Percentiles rank a stretch among this genome's conserved stretches.
Conservation (phyloP, 1,140 invertebrate genomes). For the Oryctes rhinoceros region DNA sequence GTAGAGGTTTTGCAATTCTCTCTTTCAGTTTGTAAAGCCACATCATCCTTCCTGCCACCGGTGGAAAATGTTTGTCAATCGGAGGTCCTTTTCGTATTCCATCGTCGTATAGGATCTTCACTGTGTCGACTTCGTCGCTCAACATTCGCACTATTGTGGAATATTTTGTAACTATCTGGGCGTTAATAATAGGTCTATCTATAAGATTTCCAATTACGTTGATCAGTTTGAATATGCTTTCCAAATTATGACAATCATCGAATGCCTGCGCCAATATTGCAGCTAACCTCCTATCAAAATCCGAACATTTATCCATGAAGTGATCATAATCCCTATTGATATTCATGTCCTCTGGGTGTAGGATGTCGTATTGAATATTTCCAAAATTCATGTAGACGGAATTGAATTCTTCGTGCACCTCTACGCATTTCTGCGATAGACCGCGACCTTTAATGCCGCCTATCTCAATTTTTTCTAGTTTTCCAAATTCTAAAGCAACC, state of each 20-base stretch:
- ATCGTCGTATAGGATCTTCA: conserved; percentile 68
- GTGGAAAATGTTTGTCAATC: conserved; percentile 76
- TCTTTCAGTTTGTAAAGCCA: conserved; percentile 75
- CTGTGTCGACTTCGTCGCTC: conserved; percentile 70
- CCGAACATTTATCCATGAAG: conserved; percentile 67
- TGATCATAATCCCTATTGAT: conserved; percentile 71
- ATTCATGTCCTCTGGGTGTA: conserved; percentile 72
- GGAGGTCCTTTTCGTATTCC: conserved; percentile 63
- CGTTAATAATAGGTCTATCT: conserved; percentile 75
- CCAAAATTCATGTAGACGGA: conserved; percentile 74
- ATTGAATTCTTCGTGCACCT: conserved; percentile 75
- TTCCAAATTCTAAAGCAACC: conserved; percentile 80
- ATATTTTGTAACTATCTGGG: conserved; percentile 71
- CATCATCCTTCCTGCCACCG: conserved; percentile 74
- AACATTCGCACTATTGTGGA: conserved; percentile 67
- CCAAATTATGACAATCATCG: conserved; percentile 78
- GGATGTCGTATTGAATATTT: conserved; percentile 73
- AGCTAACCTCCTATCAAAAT: conserved; percentile 78
- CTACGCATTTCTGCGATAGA: conserved; percentile 64
- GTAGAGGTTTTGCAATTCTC: conserved; percentile 70
- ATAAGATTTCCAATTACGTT: conserved; percentile 77
- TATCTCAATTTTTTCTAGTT: conserved; percentile 87
- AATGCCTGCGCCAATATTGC: conserved; percentile 80
- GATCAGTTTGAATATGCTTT: conserved; percentile 71
- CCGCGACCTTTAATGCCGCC: conserved; percentile 78